phyloP scores from a whole-genome alignment of 64 coral and sea anemone genomes.

The Stylophora pistillata region DNA sequence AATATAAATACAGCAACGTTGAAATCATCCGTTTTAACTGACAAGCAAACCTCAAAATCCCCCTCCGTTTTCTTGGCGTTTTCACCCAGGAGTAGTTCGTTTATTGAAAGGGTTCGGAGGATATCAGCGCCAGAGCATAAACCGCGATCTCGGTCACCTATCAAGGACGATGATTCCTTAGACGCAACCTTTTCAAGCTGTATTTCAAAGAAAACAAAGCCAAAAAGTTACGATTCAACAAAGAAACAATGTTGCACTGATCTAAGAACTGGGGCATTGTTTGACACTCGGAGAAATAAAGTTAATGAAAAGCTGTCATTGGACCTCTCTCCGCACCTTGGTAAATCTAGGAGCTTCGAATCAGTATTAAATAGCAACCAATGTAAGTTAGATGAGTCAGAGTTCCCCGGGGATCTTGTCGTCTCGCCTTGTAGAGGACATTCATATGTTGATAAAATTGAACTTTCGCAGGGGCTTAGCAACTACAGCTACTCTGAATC shows the following conservation, averaged over 20 bases:
- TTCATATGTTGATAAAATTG: not conserved
- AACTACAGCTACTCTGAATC: not conserved
- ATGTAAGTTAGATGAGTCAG: not conserved
- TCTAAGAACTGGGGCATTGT: not conserved
- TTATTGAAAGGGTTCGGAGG: not conserved
- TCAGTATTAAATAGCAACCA: not conserved
- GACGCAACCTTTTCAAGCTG: too few relatives aligned
- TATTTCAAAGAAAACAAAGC: not conserved
- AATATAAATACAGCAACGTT: not conserved
- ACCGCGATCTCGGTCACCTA: not conserved
- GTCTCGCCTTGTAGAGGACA: not conserved
- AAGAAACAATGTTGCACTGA: not conserved
- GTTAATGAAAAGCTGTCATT: not conserved
- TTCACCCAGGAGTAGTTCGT: not conserved
- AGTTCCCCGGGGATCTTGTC: not conserved
- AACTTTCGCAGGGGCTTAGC: not conserved
- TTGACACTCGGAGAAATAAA: not conserved
- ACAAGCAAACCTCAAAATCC: not conserved
- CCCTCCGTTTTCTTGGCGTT: not conserved
- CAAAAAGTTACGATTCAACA: not conserved
- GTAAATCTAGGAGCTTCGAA: conserved; percentile 1
- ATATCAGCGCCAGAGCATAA: not conserved
- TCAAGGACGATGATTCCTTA: not conserved
- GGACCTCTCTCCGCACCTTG: not conserved
- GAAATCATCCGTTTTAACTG: not conserved